Conservation (phyloP, 2,888 invertebrate species). For the Creontiades dilutus region DNA sequence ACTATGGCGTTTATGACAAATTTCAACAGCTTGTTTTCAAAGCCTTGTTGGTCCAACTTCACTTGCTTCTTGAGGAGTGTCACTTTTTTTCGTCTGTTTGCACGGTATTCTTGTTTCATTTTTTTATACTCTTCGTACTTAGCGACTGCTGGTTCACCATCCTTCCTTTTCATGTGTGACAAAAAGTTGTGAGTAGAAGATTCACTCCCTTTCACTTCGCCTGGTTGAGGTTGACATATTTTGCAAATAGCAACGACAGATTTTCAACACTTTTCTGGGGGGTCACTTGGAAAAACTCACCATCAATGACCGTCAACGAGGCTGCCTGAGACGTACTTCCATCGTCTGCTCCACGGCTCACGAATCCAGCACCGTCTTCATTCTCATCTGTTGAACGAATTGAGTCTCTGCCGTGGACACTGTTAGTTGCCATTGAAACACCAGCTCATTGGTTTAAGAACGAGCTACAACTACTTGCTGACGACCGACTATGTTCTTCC, state of each 20-base stretch:
- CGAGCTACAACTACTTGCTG: conserved; percentile 21
- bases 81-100: too few relatives aligned
- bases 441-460: not conserved
- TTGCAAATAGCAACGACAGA: conserved; percentile 26
- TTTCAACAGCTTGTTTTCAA: conserved; percentile 6
- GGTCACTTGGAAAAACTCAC: conserved; percentile 10
- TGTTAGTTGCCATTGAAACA: conserved; percentile 30
- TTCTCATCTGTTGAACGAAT: conserved; percentile 16
- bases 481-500: conserved; percentile 27
- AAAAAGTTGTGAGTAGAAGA: not conserved
- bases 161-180: not conserved
- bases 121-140: not conserved
- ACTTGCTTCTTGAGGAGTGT: too few relatives aligned
- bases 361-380: not conserved
- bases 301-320: conserved; percentile 11
- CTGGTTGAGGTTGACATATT: not conserved
- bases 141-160: not conserved
- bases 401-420: conserved; percentile 23
- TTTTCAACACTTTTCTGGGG: not conserved
- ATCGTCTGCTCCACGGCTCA: not conserved
- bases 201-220: conserved; percentile 24
- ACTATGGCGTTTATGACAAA: conserved; percentile 50
- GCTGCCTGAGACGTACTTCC: not conserved
- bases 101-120: not conserved
- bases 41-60: conserved; percentile 40